phyloP scores from a whole-genome alignment of 2,797 vertebrate species.

The Tarsius wallacei region DNA sequence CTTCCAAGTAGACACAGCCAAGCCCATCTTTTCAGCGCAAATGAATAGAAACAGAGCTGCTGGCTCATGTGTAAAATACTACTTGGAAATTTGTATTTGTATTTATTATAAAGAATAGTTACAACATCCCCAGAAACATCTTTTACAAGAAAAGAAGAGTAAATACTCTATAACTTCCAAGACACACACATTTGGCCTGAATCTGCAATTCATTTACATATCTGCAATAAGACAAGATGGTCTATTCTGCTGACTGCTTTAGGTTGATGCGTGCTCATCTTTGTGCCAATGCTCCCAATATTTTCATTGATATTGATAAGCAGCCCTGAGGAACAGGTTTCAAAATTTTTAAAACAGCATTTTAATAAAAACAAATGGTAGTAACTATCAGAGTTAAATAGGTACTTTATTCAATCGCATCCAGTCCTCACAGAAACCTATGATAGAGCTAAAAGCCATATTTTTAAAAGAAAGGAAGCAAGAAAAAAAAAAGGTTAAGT shows the following conservation, averaged over 20 bases:
- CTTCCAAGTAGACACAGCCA: not conserved
- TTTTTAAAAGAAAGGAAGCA: constrained; percentile 14
- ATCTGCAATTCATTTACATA: not conserved
- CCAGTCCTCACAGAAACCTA: not conserved
- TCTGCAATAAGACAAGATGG: not conserved
- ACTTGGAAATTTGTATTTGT: not conserved
- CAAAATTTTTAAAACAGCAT: constrained; percentile 20
- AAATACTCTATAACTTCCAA: not conserved
- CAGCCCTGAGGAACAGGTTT: not conserved
- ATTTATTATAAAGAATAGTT: constrained; percentile 7
- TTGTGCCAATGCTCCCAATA: not conserved
- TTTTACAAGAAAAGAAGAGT: constrained; percentile 23
- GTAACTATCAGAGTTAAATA: not conserved
- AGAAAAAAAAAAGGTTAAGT: not conserved
- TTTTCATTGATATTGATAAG: not conserved
- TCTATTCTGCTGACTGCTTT: not conserved
- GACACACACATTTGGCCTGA: not conserved
- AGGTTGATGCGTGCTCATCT: not conserved
- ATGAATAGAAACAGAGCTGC: not conserved
- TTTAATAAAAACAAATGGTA: constrained; percentile 51
- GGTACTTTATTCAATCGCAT: constrained; percentile 13
- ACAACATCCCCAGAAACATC: not conserved
- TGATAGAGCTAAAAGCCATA: not conserved
- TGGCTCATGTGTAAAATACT: not conserved
- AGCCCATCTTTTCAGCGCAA: not conserved